Percentiles rank a stretch among this genome's conserved stretches.
Evolutionary conservation across 2,888 invertebrate genomes (phyloP).

Genomic region (Eupithecia tripunctaria): DNA sequence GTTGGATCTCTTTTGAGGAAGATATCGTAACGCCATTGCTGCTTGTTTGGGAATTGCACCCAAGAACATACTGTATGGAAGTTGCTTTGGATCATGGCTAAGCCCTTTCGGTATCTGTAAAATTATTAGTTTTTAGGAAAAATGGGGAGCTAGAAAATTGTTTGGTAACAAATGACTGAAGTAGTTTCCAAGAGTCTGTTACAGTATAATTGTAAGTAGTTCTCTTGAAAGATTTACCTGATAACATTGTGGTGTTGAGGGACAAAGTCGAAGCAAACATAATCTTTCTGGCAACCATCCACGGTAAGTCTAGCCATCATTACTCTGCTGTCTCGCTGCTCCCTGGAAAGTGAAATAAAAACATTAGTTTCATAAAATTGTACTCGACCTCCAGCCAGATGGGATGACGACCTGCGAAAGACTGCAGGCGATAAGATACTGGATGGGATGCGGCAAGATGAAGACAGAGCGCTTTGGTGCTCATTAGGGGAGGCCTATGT

Average conservation of each 20-base stretch:
- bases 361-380: neutral
- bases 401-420: too few relatives aligned
- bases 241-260: conserved; percentile 98
- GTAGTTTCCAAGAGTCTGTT: neutral
- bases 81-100: conserved; percentile 94
- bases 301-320: conserved; percentile 99
- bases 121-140: neutral
- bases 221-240: conserved; percentile 61
- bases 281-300: conserved; percentile 98
- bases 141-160: neutral
- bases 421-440: too few relatives aligned
- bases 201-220: neutral
- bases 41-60: conserved; percentile 94
- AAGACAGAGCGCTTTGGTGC: too few relatives aligned
- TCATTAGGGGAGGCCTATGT: too few relatives aligned
- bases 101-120: conserved; percentile 91
- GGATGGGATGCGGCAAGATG: too few relatives aligned
- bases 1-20: conserved; percentile 94
- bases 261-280: conserved; percentile 97
- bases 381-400: too few relatives aligned
- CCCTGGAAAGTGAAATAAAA: conserved; percentile 77
- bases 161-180: neutral
- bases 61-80: conserved; percentile 97
- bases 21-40: conserved; percentile 94
- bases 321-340: conserved; percentile 94